Evolutionary conservation across 2,888 invertebrate genomes (phyloP), one percentile per base, ranked within the genome.

Genomic region (Melieria picta): DNA sequence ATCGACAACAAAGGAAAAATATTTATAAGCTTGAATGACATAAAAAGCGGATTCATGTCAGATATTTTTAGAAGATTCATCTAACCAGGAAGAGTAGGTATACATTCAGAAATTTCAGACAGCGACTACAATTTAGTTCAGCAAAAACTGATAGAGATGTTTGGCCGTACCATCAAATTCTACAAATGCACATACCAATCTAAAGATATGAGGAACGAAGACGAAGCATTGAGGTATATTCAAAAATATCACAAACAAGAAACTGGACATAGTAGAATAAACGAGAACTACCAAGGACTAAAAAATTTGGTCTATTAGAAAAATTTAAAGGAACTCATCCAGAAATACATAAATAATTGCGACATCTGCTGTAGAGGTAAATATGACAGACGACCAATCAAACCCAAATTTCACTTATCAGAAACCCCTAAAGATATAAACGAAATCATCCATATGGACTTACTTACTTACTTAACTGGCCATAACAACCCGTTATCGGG

Each of bases 351-450:
- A 4, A 64, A 64, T 16, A 10, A 62, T 11, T 62, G 45, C 9
- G 46, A 43, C 43, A 7, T 11, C 10, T 64, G 47, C 50, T 46
- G 60, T 13, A 42, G 60, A 16, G 43, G 50, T n/a, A 67, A 67
- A 67, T 67, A 67, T 57, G 67, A 67, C 30, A 67, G 60, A 50
- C 58, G 50, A 16, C 58, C 42, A 46, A 67, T 67, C 13, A 67
- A 50, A 11, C 67, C 50, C 58, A 60, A 67, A 67, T 60, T 60
- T 5, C 11, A 7, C 9, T 9, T 16, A 10, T 42, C 50, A 5
- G 67, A 67, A 60, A 67, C 67, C 2, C 58, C 57, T 45, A 13
- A 57, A 47, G 47, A 45, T 30, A 60, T 16, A 42, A 67, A 67
- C 42, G 60, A 67, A 58, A 60, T 67, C 5, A 5, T 58, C 6